phyloP scores from a whole-genome alignment of 2,113 vertebrate species.

The Himantopus leucocephalus region DNA sequence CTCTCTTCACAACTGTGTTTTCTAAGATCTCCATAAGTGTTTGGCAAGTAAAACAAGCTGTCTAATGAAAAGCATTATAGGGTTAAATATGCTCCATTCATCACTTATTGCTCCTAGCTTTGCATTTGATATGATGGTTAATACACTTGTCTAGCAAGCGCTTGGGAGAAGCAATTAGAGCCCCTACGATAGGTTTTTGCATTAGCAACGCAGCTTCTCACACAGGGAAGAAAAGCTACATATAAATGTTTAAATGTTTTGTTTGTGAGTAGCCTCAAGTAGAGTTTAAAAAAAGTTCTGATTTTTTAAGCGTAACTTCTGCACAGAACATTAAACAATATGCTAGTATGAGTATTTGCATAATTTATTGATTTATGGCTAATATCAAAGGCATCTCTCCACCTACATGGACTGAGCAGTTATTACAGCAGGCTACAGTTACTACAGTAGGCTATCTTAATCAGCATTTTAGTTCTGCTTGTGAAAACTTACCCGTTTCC shows the following conservation, averaged over 20 bases:
- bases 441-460: background rate
- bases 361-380: conserved; percentile 56
- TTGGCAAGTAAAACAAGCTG: conserved; percentile 2
- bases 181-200: background rate
- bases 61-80: background rate
- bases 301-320: background rate
- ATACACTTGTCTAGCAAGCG: background rate
- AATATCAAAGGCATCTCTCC: conserved; percentile 33
- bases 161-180: background rate
- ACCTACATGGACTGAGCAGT: background rate
- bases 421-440: conserved; percentile 37
- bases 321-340: conserved; percentile 12
- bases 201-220: background rate
- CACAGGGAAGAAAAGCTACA: background rate
- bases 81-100: background rate
- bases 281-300: background rate
- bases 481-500: background rate
- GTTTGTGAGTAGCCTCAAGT: background rate
- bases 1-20: background rate
- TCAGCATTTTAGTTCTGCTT: background rate
- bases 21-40: background rate
- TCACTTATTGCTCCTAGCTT: conserved; percentile 72
- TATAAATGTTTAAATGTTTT: background rate
- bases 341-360: conserved; percentile 20
- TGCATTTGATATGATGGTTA: conserved; percentile 58